Conservation (phyloP, 2,797 vertebrate genomes). For the Staurois parvus region DNA sequence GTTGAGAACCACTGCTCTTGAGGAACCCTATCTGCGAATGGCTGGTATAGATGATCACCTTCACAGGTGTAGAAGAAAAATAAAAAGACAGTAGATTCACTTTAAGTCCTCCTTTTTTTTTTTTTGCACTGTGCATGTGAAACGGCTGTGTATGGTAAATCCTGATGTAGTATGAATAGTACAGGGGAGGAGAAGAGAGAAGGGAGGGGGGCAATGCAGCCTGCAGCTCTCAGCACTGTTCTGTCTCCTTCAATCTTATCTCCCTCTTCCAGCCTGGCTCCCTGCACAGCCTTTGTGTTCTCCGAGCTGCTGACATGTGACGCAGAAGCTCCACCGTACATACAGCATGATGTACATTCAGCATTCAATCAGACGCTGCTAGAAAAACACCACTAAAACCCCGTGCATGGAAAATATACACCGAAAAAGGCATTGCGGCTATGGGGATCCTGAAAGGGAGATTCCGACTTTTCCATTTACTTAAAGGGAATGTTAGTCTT, state of each 20-base stretch:
- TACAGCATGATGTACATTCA: not conserved
- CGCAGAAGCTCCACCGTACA: constrained; percentile 14
- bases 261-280: constrained; percentile 36
- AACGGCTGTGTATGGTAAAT: not conserved
- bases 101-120: no score
- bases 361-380: not conserved
- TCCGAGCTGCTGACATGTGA: not conserved
- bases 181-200: not conserved
- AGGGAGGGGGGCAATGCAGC: not conserved
- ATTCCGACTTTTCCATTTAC: no score
- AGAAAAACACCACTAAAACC: not conserved
- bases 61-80: no score
- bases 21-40: no score
- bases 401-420: no score
- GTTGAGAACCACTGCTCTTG: no score
- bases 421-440: no score
- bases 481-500: no score
- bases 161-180: not conserved
- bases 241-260: constrained; percentile 55
- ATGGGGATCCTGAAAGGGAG: no score
- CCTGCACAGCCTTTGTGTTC: constrained; percentile 26
- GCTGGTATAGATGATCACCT: no score
- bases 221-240: constrained; percentile 16
- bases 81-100: no score
- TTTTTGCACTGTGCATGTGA: not conserved